Percentiles rank a stretch among this genome's conserved stretches.
Conservation (phyloP, 35 echinoderm and acorn worm genomes). For the Hemicentrotus pulcherrimus region DNA sequence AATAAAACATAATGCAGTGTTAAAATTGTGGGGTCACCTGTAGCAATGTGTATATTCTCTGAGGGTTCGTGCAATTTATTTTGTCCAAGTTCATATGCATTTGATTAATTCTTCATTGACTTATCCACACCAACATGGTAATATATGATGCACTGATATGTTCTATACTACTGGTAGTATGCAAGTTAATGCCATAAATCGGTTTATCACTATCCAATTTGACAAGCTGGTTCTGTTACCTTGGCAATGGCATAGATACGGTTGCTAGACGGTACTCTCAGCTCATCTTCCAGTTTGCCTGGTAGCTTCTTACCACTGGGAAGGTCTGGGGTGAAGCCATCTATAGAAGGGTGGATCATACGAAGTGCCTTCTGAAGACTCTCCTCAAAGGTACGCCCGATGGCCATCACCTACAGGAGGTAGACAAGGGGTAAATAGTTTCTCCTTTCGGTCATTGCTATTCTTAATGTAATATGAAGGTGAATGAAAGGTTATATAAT, state of each 20-base stretch:
- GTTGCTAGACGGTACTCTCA: constrained; percentile 84
- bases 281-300: constrained; percentile 60
- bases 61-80: no score
- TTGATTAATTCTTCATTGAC: no score
- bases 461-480: background rate
- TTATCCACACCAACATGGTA: no score
- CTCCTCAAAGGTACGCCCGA: constrained; percentile 95
- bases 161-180: no score
- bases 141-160: no score
- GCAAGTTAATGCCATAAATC: no score
- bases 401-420: constrained; percentile 84
- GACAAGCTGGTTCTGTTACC: constrained; percentile 56
- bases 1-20: no score
- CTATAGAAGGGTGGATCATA: constrained; percentile 97
- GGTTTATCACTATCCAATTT: no score
- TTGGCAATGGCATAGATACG: constrained; percentile 87
- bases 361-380: constrained; percentile 97
- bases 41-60: no score
- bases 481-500: background rate
- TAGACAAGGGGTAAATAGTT: background rate
- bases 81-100: no score
- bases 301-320: constrained; percentile 79
- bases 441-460: background rate
- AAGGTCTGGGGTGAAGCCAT: constrained; percentile 83
- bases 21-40: no score